Evolutionary conservation across 1,140 invertebrate species (phyloP).

Genomic region (Pseudomyrmex sp.): DNA sequence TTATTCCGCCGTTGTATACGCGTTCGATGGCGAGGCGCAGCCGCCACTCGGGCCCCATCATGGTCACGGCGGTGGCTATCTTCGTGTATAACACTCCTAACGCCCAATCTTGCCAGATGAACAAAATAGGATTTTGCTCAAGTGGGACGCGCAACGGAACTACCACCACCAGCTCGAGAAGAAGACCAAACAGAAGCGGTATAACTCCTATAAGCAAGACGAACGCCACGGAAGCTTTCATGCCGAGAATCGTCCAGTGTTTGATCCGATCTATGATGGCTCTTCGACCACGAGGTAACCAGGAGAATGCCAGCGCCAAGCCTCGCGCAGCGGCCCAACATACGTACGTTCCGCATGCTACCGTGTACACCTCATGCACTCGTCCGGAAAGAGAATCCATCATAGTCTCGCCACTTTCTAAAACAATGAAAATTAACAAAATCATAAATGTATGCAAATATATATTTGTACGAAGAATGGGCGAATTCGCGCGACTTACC

Average conservation of each 20-base stretch:
- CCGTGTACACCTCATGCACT: constrained; percentile 98
- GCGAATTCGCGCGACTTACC: constrained; percentile 70
- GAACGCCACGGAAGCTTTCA: constrained; percentile 90
- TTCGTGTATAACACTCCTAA: constrained; percentile 98
- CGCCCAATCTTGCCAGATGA: constrained; percentile 99
- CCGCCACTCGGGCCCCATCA: constrained; percentile 99
- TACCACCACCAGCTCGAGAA: constrained; percentile 96
- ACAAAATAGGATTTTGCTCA: constrained; percentile 97
- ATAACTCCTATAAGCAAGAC: constrained; percentile 95
- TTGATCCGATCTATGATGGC: constrained; percentile 91
- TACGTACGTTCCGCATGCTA: constrained; percentile 96
- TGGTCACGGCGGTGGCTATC: constrained; percentile 97
- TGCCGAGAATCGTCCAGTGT: constrained; percentile 90
- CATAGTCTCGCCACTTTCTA: constrained; percentile 75
- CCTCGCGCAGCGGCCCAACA: constrained; percentile 95
- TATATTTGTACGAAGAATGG: not conserved
- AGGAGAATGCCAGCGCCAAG: constrained; percentile 91
- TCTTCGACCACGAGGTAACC: constrained; percentile 94
- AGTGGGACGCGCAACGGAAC: constrained; percentile 96
- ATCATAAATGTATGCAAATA: constrained; percentile 33
- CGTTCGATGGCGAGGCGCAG: constrained; percentile 96
- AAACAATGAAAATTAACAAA: constrained; percentile 18
- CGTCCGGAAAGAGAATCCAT: constrained; percentile 85
- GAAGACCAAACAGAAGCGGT: constrained; percentile 95
- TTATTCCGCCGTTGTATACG: constrained; percentile 95